phyloP scores from a whole-genome alignment of 1,140 invertebrate species.

The Polypedilum vanderplanki region DNA sequence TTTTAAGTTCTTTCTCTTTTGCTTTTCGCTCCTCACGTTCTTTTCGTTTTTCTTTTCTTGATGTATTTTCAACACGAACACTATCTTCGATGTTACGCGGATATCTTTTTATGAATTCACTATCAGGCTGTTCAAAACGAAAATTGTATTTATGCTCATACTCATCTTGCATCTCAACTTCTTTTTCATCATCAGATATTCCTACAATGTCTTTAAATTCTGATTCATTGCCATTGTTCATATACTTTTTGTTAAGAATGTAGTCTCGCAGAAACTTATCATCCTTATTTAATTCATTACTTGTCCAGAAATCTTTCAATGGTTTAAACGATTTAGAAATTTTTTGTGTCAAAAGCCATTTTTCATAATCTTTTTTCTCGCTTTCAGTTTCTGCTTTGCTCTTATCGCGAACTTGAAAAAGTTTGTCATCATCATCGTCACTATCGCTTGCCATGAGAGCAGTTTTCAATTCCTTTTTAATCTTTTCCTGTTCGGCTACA shows the following conservation, averaged over 20 bases:
- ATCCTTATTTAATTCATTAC: conserved; percentile 68
- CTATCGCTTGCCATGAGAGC: conserved; percentile 47
- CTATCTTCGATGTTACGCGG: conserved; percentile 81
- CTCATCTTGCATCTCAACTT: conserved; percentile 72
- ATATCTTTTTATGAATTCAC: conserved; percentile 86
- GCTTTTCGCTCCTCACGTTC: conserved; percentile 71
- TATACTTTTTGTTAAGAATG: conserved; percentile 79
- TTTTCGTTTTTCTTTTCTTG: conserved; percentile 67
- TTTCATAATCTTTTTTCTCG: conserved; percentile 60
- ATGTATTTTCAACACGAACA: conserved; percentile 70
- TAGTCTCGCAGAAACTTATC: conserved; percentile 91
- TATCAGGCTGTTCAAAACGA: conserved; percentile 92
- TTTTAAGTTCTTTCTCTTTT: conserved; percentile 72
- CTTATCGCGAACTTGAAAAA: conserved; percentile 54
- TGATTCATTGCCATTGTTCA: conserved; percentile 53
- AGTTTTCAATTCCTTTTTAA: conserved; percentile 61
- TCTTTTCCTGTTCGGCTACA: conserved; percentile 59
- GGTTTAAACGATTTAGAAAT: conserved; percentile 53
- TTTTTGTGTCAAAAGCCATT: conserved; percentile 75
- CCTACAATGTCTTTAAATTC: conserved; percentile 64
- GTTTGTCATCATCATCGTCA: conserved; percentile 49
- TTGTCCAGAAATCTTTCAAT: conserved; percentile 77
- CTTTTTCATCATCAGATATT: conserved; percentile 74
- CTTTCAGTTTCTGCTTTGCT: conserved; percentile 53
- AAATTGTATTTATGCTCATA: conserved; percentile 97